Evolutionary conservation across 2,888 invertebrate genomes (phyloP).

Genomic region (Acronicta aceris): DNA sequence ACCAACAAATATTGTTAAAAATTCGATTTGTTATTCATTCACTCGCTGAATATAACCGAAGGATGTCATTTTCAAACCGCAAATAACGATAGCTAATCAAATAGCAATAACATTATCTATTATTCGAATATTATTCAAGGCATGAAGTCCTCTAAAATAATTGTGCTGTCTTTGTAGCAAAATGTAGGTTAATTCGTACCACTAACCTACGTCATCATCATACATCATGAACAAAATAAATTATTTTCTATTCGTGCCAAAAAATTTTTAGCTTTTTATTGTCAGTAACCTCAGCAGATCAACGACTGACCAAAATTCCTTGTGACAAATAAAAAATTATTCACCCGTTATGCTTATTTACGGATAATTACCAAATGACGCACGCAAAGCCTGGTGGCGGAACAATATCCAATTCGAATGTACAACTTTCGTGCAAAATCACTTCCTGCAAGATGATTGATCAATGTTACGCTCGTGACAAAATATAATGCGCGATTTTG

Average conservation of each 20-base stretch:
- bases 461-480: conserved; percentile 8
- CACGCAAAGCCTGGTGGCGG: conserved; percentile 6
- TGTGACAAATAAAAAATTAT: conserved; percentile 36
- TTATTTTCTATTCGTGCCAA: conserved; percentile 3
- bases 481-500: conserved; percentile 9
- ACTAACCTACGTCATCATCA: conserved; percentile 5
- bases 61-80: no score
- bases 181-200: conserved; percentile 1
- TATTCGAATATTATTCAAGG: no score
- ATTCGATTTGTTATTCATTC: no score
- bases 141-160: no score
- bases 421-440: conserved; percentile 5
- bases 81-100: no score
- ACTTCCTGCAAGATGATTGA: conserved; percentile 11
- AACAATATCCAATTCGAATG: conserved; percentile 1
- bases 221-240: conserved; percentile 7
- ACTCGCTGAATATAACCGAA: no score
- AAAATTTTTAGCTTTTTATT: conserved; percentile 5
- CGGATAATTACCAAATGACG: conserved; percentile 27
- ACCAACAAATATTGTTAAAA: no score
- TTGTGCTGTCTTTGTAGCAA: no score
- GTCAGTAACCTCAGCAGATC: conserved; percentile 30
- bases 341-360: conserved; percentile 12
- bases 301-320: conserved; percentile 39
- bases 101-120: no score